A percentile compares a stretch with the other conserved stretches of the same genome.
These are phyloP conservation scores for Glaucomys volans DNA, from an alignment of 2,113 vertebrate species.

Conservation along the genomic window DNA sequence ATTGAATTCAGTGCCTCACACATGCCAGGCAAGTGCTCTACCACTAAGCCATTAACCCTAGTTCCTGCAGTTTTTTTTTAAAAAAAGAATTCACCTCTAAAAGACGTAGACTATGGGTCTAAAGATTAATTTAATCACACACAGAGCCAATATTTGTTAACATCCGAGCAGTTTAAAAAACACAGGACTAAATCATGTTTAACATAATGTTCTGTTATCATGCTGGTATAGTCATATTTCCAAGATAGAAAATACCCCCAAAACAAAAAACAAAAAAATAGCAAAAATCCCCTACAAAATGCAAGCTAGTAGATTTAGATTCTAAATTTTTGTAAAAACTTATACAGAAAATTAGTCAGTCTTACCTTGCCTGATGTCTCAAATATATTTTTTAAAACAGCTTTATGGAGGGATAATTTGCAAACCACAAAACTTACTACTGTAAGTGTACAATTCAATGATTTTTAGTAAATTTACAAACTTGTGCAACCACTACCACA, in stretches of 20 bases:
- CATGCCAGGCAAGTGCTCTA: too few species aligned
- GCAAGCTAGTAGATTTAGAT: neutral
- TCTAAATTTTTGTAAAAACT: conserved; percentile 13
- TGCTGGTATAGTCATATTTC: neutral
- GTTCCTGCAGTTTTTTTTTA: neutral
- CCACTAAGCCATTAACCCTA: too few species aligned
- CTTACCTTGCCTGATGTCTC: neutral
- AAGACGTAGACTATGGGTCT: neutral
- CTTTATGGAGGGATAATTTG: conserved; percentile 9
- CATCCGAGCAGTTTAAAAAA: conserved; percentile 3
- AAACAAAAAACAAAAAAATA: neutral
- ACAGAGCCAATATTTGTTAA: neutral
- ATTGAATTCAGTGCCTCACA: too few species aligned
- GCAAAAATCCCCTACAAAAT: neutral
- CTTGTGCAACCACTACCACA: neutral
- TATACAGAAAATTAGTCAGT: neutral
- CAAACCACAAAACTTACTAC: neutral
- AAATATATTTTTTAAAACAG: neutral
- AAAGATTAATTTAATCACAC: conserved; percentile 40
- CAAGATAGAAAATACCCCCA: neutral
- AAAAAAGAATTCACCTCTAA: conserved; percentile 40
- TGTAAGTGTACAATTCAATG: neutral
- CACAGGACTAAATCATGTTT: neutral
- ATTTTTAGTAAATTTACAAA: conserved; percentile 40
- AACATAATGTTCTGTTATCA: neutral